Percentiles rank a stretch among this genome's conserved stretches.
Conservation (phyloP, 35 echinoderm and acorn worm genomes). For the Nesometra sesokonis region DNA sequence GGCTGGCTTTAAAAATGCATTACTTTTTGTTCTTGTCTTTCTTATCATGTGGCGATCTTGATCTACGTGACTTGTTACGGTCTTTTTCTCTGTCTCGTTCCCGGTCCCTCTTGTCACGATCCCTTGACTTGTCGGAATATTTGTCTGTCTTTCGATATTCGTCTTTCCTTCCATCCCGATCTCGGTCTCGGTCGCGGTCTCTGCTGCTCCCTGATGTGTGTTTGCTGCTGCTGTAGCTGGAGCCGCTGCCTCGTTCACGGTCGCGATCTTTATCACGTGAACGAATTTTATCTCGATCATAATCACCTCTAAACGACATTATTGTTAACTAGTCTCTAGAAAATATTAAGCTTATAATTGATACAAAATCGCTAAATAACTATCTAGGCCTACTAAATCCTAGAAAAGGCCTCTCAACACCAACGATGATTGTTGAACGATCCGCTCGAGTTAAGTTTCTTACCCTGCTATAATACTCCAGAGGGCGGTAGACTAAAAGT, state of each 20-base stretch:
- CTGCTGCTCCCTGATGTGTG: neutral
- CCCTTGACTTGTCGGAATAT: conserved; percentile 24
- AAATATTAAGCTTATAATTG: no score
- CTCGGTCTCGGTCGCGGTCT: neutral
- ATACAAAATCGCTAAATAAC: no score
- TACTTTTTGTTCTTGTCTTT: conserved; percentile 21
- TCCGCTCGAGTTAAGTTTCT: no score
- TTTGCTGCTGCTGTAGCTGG: neutral
- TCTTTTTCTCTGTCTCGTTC: conserved; percentile 46
- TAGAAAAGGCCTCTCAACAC: no score
- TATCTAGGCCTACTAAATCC: no score
- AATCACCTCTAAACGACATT: neutral
- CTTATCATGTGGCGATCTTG: conserved; percentile 46
- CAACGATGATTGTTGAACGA: no score
- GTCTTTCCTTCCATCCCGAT: conserved; percentile 5
- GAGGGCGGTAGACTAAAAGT: no score
- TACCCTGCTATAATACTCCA: no score
- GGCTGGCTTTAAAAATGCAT: neutral
- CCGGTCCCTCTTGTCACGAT: conserved; percentile 23
- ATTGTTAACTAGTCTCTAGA: no score
- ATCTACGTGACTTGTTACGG: conserved; percentile 28
- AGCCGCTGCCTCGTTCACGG: neutral
- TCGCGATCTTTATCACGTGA: neutral
- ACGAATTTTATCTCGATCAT: neutral
- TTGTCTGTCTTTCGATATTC: neutral